Conservation (phyloP, 2,113 vertebrate species). For the Okapia johnstoni region DNA sequence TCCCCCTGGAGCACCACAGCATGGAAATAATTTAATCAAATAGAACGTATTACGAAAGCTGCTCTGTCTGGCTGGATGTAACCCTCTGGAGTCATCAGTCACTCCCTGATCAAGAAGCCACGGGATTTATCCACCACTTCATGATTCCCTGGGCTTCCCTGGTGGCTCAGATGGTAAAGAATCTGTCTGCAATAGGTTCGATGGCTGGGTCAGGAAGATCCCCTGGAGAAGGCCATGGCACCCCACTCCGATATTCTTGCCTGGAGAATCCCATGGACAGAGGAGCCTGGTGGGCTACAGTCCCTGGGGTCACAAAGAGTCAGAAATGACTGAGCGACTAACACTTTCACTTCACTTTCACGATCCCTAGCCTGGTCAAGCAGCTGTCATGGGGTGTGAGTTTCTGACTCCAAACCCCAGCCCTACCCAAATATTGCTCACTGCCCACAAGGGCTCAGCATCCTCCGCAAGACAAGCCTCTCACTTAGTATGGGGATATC, state of each 20-base stretch:
- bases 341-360: neutral
- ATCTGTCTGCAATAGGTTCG: neutral
- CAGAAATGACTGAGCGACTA: accelerated
- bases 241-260: neutral
- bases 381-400: neutral
- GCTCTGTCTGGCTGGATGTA: neutral
- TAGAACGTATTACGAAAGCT: neutral
- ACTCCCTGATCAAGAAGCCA: neutral
- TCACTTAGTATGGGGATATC: accelerated
- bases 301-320: neutral
- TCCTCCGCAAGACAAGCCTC: accelerated
- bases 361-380: neutral
- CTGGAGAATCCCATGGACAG: neutral
- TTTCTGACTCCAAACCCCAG: neutral
- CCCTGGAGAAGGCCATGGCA: neutral
- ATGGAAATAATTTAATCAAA: neutral
- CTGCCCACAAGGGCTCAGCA: accelerated
- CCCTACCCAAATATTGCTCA: neutral
- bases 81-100: neutral
- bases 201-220: neutral
- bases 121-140: neutral
- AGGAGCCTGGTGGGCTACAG: neutral
- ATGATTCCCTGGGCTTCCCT: neutral
- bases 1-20: neutral
- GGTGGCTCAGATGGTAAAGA: neutral